phyloP scores from a whole-genome alignment of 2,888 invertebrate genomes.

The Glyphotaelius pellucidus region DNA sequence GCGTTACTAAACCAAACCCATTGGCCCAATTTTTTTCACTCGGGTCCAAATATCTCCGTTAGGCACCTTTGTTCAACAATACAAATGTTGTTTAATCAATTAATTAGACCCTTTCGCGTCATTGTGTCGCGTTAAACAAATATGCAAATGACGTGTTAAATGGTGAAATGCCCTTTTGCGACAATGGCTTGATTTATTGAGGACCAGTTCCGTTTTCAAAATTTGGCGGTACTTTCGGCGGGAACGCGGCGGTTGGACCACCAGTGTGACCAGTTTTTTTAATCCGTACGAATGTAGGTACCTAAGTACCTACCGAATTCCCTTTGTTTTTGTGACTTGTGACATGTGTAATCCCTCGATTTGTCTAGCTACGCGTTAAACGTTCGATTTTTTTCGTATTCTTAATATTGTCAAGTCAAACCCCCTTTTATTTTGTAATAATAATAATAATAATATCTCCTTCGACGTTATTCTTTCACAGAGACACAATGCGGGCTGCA shows the following conservation, averaged over 20 bases:
- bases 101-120: conserved; percentile 62
- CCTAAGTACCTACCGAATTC: not conserved
- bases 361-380: conserved; percentile 35
- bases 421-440: not conserved
- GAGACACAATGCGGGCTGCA: not conserved
- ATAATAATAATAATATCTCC: not conserved
- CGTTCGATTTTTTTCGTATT: conserved; percentile 12
- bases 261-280: conserved; percentile 60
- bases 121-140: conserved; percentile 54
- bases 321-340: conserved; percentile 56
- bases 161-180: conserved; percentile 26
- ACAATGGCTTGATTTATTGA: conserved; percentile 63
- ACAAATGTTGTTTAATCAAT: conserved; percentile 58
- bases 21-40: not conserved
- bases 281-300: conserved; percentile 23
- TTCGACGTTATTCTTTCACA: conserved; percentile 26
- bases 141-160: conserved; percentile 60
- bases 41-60: conserved; percentile 6
- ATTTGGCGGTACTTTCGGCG: conserved; percentile 28
- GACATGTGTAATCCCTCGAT: conserved; percentile 56
- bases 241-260: conserved; percentile 41
- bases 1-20: not conserved
- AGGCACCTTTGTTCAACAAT: conserved; percentile 51
- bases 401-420: conserved; percentile 30
- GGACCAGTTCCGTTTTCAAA: conserved; percentile 41